Base-by-base conservation (phyloP, 2,888 invertebrate genomes). In the Caenorhabditis plicata region DNA sequence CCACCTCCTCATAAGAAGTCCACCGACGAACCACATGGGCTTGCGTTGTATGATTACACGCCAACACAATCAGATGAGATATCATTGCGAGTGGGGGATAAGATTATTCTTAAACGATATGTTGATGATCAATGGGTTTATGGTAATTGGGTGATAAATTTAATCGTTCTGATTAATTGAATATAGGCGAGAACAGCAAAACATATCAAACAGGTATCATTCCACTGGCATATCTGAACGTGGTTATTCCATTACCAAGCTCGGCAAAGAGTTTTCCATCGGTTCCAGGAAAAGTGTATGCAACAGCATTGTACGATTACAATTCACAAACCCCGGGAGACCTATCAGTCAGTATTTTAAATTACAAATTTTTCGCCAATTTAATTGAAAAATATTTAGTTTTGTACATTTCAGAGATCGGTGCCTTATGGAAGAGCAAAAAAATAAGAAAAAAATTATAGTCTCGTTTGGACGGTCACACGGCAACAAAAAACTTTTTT, bases 91-190 rank as follows among this genome's bases (percentile, higher is more conserved):
- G 57, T 64, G 7, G 65, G 73, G 20, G 77, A 78, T 49, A 55
- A 48, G 2, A 67, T 78, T 22, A 23, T 78, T 8, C 43, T 78
- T 29, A 70, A 71, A 51, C 55, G 64, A 20, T 73, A 71, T 32
- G 74, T 75, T 8, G 76, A 78, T 48, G 73, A 68, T n/a, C 66
- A 74, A 31, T 78, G 78, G 78, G 57, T 78, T 36, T 73, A 66
- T 51, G 77, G 72, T 56, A 38, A 25, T 27, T 27, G 29, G 29
- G 13, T 13, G 13, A 27, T 9, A 27, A 27, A 27, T 27, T 27
- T 27, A 9, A 27, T 13, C 29, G 7, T 27, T 27, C 7, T 9
- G 29, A 27, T 13, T 13, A 27, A 27, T 13, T 33, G 2, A 19
- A 47, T 64, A 11, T 40, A 68, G 68, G 71, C 19, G 57, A 68